Percentiles rank a stretch among this genome's conserved stretches.
Conservation (phyloP, 1,140 invertebrate genomes). For the Neodiprion lecontei region DNA sequence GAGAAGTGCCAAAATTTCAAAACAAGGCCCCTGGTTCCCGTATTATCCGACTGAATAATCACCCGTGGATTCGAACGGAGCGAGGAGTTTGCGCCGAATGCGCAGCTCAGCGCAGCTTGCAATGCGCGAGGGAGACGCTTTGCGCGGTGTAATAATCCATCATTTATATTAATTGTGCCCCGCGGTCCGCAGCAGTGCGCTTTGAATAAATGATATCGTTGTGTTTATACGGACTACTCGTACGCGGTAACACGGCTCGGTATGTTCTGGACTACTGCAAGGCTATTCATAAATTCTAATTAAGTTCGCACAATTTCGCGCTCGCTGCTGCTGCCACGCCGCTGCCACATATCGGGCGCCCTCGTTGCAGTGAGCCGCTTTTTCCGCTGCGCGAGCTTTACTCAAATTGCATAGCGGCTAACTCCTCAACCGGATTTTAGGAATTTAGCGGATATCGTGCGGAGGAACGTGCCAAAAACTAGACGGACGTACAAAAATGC, state of each 20-base stretch:
- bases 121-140: conserved; percentile 1
- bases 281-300: conserved; percentile 57
- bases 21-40: too few species aligned
- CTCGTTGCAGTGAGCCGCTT: too few species aligned
- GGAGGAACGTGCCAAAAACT: too few species aligned
- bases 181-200: conserved; percentile 38
- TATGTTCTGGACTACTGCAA: background rate
- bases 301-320: conserved; percentile 50
- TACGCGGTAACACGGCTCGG: background rate
- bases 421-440: too few species aligned
- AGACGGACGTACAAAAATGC: too few species aligned
- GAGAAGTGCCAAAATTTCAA: too few species aligned
- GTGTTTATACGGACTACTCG: conserved; percentile 38
- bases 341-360: too few species aligned
- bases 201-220: conserved; percentile 49
- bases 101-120: background rate
- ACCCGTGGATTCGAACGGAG: background rate
- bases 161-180: conserved; percentile 58
- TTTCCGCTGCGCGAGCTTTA: too few species aligned
- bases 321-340: background rate
- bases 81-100: background rate
- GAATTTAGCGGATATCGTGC: too few species aligned
- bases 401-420: too few species aligned
- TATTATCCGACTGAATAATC: too few species aligned
- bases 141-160: conserved; percentile 45